Base-by-base conservation (phyloP, 2,113 vertebrate species). In the Numenius arquata region DNA sequence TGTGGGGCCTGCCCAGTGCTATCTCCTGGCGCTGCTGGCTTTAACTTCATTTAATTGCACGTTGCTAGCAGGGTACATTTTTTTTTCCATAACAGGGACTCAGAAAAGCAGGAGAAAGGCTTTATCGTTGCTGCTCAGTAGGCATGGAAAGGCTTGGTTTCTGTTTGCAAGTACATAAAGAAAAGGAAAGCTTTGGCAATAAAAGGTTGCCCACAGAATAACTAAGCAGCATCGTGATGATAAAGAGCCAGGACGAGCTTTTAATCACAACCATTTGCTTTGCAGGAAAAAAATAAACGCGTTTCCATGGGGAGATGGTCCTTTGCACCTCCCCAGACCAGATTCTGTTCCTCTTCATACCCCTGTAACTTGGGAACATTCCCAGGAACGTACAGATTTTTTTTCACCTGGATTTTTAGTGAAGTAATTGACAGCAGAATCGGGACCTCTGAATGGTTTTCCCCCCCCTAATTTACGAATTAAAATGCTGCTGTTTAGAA, bases 11-110 rank as follows among this genome's bases (percentile, higher is more conserved):
- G 8, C 45, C 50, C 52, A 10, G 6, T 14, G 53, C 68, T 36
- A 0, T 23, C 47, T 56, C 71, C 11, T 12, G 15, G 3, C 0
- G 2, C 84, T 16, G 22, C 48, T 29, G 45, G 6, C 9, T 63
- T 41, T 8, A 18, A 30, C 22, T 66, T 79, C 12, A 21, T 66
- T 85, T 79, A 3, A 12, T 83, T 79, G 47, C 67, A 22, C 5
- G 0, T 63, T 32, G 43, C 29, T 52, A 29, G 36, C 52, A 41
- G 36, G 22, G 19, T 7, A 41, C 6, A 0, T 8, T 20, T 34
- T 43, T 72, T 43, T 68, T 61, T 36, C 65, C 15, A 0, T 12
- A 23, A 8, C 6, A 15, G 41, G 47, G 27, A n/a, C 77, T 77
- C 58, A n/a, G 21, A 55, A 78, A 36, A 6, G 13, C 16, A 15